Conservation (phyloP, 92 coral and sea anemone species). For the Epizoanthus fatuus region DNA sequence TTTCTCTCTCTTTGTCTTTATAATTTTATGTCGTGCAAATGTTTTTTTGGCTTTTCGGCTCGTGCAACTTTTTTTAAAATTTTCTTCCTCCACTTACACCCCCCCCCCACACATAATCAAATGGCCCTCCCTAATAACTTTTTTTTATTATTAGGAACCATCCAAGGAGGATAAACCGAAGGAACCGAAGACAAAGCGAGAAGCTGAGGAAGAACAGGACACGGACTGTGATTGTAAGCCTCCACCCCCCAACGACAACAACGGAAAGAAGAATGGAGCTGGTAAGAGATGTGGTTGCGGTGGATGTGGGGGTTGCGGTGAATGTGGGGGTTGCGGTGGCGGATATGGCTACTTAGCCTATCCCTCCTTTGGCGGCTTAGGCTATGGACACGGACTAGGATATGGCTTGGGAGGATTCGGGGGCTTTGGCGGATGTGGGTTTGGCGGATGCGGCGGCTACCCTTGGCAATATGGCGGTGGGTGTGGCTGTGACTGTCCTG, state of each 20-base stretch:
- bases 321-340: slow-evolving; percentile 2
- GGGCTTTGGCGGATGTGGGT: slow-evolving; percentile 58
- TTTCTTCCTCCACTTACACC: too few relatives aligned
- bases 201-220: slow-evolving; percentile 61
- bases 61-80: too few relatives aligned
- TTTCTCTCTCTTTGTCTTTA: too few relatives aligned
- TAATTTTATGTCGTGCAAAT: too few relatives aligned
- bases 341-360: slow-evolving; percentile 34
- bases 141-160: slow-evolving; percentile 3
- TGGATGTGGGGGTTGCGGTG: slow-evolving; percentile 14
- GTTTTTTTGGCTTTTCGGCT: too few relatives aligned
- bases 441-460: slow-evolving; percentile 64
- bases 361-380: slow-evolving; percentile 74
- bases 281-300: slow-evolving; percentile 33
- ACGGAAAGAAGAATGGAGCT: slow-evolving; percentile 5
- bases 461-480: slow-evolving; percentile 60
- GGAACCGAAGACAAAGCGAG: slow-evolving; percentile 38
- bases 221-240: slow-evolving; percentile 78
- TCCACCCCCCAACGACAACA: slow-evolving; percentile 16
- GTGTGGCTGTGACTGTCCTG: slow-evolving; percentile 27
- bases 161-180: slow-evolving; percentile 38
- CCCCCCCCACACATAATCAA: background rate
- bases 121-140: too few relatives aligned
- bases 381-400: slow-evolving; percentile 72
- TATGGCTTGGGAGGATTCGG: slow-evolving; percentile 62